phyloP scores from a whole-genome alignment of 2,888 invertebrate genomes.

The Heterodera filipjevi region DNA sequence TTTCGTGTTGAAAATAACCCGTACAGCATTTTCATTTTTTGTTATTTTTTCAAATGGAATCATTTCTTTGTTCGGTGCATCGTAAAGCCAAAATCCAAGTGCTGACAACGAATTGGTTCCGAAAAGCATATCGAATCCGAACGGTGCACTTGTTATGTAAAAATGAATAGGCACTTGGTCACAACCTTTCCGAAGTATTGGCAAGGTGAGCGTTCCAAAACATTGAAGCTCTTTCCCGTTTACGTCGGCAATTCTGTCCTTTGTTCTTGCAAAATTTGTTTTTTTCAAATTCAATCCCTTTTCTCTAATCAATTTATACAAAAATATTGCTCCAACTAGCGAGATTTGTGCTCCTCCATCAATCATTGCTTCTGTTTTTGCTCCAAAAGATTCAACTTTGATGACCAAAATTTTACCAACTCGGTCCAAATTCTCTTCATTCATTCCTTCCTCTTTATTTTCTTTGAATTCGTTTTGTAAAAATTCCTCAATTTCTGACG shows the following conservation, averaged over 20 bases:
- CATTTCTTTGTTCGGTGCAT: not conserved
- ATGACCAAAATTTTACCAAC: not conserved
- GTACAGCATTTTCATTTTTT: not conserved
- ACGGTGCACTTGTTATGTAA: slow-evolving; percentile 22
- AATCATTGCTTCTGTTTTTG: not conserved
- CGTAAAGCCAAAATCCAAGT: not conserved
- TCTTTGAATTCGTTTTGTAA: not conserved
- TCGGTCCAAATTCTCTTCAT: not conserved
- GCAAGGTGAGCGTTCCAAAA: not conserved
- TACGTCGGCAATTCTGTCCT: slow-evolving; percentile 10
- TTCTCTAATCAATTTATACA: slow-evolving; percentile 13
- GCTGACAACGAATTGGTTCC: slow-evolving; percentile 1
- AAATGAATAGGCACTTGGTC: not conserved
- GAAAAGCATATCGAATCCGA: slow-evolving; percentile 11
- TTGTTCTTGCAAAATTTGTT: not conserved
- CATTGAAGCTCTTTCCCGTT: slow-evolving; percentile 17
- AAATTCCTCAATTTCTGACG: not conserved
- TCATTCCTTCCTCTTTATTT: not conserved
- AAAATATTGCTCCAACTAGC: not conserved
- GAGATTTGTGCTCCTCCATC: slow-evolving; percentile 14
- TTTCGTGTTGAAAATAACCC: slow-evolving; percentile 10
- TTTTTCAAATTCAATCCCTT: not conserved
- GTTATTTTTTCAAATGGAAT: not conserved
- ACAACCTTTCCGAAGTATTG: not conserved
- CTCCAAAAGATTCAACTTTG: not conserved